Conservation (phyloP, 2,113 vertebrate genomes). For the Pantherophis guttatus region DNA sequence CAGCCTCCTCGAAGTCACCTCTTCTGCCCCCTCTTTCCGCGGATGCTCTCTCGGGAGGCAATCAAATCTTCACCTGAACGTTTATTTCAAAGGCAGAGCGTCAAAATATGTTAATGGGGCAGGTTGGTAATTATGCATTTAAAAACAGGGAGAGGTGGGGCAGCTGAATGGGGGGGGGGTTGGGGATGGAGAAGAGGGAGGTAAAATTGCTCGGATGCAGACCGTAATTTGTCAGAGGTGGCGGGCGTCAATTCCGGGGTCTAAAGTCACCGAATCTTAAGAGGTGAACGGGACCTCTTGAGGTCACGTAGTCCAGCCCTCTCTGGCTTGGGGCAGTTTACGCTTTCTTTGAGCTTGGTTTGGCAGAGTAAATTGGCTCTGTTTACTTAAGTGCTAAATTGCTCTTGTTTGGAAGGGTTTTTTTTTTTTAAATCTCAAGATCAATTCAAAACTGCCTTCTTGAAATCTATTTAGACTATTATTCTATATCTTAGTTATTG, state of each 20-base stretch:
- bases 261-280: background rate
- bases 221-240: accelerated
- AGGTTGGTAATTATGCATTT: constrained; percentile 1
- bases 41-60: background rate
- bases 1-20: background rate
- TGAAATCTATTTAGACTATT: background rate
- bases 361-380: background rate
- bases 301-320: background rate
- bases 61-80: constrained; percentile 5
- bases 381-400: background rate
- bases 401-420: background rate
- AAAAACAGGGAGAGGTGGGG: background rate
- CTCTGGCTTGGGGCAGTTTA: too few species aligned
- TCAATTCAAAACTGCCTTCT: background rate
- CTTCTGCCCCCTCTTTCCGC: too few species aligned
- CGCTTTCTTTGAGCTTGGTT: background rate
- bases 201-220: background rate
- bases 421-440: background rate
- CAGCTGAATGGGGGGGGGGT: too few species aligned
- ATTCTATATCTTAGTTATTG: background rate
- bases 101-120: constrained; percentile 13
- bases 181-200: background rate
- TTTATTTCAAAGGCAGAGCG: background rate
- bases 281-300: background rate
- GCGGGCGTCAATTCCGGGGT: background rate